phyloP scores from a whole-genome alignment of 2,797 vertebrate species.

The Catamblyrhynchus diadema region DNA sequence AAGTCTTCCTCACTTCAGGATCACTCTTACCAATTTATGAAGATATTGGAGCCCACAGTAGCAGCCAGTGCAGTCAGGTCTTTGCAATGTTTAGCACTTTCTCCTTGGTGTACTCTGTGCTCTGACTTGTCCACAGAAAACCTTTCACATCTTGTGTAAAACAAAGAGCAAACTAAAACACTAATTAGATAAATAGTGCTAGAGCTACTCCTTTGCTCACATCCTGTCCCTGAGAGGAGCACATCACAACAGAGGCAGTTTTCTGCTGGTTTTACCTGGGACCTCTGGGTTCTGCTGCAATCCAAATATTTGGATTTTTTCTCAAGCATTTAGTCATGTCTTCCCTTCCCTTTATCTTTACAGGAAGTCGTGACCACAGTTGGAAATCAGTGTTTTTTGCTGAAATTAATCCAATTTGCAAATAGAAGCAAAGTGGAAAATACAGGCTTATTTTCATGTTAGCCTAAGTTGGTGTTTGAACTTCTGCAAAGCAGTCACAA shows the following conservation, averaged over 20 bases:
- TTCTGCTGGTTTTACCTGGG: neutral
- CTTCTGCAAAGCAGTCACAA: neutral
- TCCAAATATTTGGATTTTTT: neutral
- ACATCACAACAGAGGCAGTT: neutral
- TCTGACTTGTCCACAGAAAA: neutral
- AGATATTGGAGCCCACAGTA: neutral
- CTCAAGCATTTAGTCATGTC: neutral
- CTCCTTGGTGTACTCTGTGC: neutral
- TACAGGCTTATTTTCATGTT: neutral
- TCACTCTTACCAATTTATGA: neutral
- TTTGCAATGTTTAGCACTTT: neutral
- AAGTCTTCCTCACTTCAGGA: neutral
- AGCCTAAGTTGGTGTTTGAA: neutral
- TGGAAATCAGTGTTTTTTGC: neutral
- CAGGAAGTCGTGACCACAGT: neutral
- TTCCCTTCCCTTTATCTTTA: neutral
- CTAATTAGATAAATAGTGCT: neutral
- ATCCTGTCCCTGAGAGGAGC: neutral
- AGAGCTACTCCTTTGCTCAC: neutral
- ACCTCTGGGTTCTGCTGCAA: neutral
- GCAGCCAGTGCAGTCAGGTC: neutral
- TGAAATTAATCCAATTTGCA: neutral
- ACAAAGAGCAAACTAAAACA: neutral
- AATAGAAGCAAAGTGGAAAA: neutral
- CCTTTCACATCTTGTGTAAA: neutral